Evolutionary conservation across 2,797 vertebrate genomes (phyloP).

Genomic region (Geotrypetes seraphini): DNA sequence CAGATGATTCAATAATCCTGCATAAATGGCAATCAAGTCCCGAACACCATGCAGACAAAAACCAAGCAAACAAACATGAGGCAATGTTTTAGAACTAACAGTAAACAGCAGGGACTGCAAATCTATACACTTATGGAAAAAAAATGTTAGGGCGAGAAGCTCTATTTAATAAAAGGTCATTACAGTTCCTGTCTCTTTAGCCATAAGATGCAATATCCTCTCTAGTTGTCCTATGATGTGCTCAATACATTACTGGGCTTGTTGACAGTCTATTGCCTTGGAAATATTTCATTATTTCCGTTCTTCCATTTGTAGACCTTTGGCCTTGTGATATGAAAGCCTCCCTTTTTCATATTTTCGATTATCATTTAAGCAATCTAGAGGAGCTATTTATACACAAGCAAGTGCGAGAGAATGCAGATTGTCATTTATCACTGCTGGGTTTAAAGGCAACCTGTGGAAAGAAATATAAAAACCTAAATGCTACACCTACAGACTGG

Average conservation of each 20-base stretch:
- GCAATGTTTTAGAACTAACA: slow-evolving; percentile 29
- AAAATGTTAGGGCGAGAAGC: slow-evolving; percentile 41
- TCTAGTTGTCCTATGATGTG: slow-evolving; percentile 55
- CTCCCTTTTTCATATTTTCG: slow-evolving; percentile 67
- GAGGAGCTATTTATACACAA: slow-evolving; percentile 64
- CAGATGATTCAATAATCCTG: too few species aligned
- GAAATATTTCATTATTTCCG: slow-evolving; percentile 74
- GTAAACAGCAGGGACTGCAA: slow-evolving; percentile 27
- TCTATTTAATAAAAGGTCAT: slow-evolving; percentile 58
- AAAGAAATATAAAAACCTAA: slow-evolving; percentile 39
- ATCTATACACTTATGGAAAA: slow-evolving; percentile 48
- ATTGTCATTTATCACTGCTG: slow-evolving; percentile 62
- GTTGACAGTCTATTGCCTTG: slow-evolving; percentile 71
- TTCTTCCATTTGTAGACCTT: slow-evolving; percentile 69
- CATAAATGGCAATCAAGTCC: too few species aligned
- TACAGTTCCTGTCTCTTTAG: slow-evolving; percentile 50
- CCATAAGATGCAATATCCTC: slow-evolving; percentile 57
- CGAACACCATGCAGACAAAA: too few species aligned
- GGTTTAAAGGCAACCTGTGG: slow-evolving; percentile 39
- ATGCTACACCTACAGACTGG: slow-evolving; percentile 37
- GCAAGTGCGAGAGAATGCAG: slow-evolving; percentile 58
- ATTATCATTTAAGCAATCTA: slow-evolving; percentile 73
- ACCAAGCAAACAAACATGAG: too few species aligned
- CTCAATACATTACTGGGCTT: slow-evolving; percentile 64
- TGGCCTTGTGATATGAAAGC: slow-evolving; percentile 70